Evolutionary conservation across 2,888 invertebrate species (phyloP), one percentile per base, ranked within the genome.

Genomic region (Eristalinus aeneus): DNA sequence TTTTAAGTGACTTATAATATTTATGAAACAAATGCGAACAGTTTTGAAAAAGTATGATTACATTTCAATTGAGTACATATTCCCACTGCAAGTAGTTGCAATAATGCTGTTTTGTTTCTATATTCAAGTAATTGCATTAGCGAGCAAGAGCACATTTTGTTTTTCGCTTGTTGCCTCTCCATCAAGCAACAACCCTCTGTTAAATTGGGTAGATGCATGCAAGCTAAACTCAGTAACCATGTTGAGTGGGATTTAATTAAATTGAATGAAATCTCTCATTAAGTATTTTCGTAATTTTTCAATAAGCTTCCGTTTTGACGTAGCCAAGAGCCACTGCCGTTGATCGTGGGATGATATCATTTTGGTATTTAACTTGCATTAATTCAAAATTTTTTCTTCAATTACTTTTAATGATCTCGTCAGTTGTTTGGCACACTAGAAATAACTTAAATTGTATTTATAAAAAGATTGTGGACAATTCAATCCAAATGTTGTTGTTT

Each of bases 221-320:
- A 65, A 58, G 71, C 72, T 80, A 63, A 72, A 85, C 58, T 80
- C 68, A 76, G 34, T 80, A 79, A 71, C 79, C 84, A 79, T 3
- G 75, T 75, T 84, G 79, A 75, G 80, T 76, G 75, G 65, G 75
- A 80, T 80, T 80, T 85, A 85, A 85, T 85, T 85, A 72, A 84
- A 84, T 84, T 84, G 71, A 84, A 84, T 84, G 71, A 80, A 85
- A 85, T 85, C 75, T 69, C 71, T 80, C 80, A 84, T 85, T 80
- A 85, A 72, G 75, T 67, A 68, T 85, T 76, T 79, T 72, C 75
- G 84, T 58, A 79, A 60, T 78, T 83, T 77, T 74, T 64, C 69
- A 78, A 73, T 69, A 79, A 84, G 79, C 71, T 79, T 84, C 84
- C 84, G 84, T 71, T 84, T 46, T 53, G 31, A 23, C 73, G 73